A percentile compares a stretch with the other conserved stretches of the same genome.
Conservation (phyloP, 1,140 invertebrate genomes). For the Heliothis subflexa region DNA sequence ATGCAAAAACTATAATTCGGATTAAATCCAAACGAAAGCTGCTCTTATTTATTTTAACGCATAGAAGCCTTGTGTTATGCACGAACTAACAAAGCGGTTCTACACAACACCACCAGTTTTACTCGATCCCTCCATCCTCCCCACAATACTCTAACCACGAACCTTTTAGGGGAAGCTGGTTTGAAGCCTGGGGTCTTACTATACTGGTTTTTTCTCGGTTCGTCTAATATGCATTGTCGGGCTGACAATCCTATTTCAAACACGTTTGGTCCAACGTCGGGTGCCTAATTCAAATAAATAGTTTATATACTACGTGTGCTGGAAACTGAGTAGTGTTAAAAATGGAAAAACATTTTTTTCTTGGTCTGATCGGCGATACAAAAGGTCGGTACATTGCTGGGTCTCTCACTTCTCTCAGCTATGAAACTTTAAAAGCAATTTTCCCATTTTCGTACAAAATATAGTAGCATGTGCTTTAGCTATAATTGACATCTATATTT, state of each 20-base stretch:
- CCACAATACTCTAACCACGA: background rate
- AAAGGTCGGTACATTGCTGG: too few relatives aligned
- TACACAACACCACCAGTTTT: background rate
- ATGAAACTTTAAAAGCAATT: too few relatives aligned
- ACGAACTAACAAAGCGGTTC: slow-evolving; percentile 26
- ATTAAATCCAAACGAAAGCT: background rate
- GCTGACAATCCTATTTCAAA: slow-evolving; percentile 49
- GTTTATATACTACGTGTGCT: slow-evolving; percentile 31
- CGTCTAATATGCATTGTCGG: slow-evolving; percentile 50
- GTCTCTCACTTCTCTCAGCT: too few relatives aligned
- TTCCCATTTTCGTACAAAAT: too few relatives aligned
- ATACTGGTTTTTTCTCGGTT: slow-evolving; percentile 20
- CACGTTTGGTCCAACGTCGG: slow-evolving; percentile 12
- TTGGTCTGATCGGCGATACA: too few relatives aligned
- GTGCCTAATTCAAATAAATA: slow-evolving; percentile 49
- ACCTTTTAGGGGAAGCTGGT: background rate
- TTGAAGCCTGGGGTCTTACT: background rate
- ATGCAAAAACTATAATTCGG: too few relatives aligned
- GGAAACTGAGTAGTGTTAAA: background rate
- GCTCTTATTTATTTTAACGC: slow-evolving; percentile 13
- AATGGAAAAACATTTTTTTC: background rate
- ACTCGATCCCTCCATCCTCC: background rate
- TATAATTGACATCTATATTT: too few relatives aligned
- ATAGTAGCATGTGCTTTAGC: too few relatives aligned
- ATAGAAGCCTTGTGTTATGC: slow-evolving; percentile 33